A percentile compares a stretch with the other conserved stretches of the same genome.
phyloP scores from a whole-genome alignment of 2,113 vertebrate genomes.

The Sminthopsis crassicaudata region DNA sequence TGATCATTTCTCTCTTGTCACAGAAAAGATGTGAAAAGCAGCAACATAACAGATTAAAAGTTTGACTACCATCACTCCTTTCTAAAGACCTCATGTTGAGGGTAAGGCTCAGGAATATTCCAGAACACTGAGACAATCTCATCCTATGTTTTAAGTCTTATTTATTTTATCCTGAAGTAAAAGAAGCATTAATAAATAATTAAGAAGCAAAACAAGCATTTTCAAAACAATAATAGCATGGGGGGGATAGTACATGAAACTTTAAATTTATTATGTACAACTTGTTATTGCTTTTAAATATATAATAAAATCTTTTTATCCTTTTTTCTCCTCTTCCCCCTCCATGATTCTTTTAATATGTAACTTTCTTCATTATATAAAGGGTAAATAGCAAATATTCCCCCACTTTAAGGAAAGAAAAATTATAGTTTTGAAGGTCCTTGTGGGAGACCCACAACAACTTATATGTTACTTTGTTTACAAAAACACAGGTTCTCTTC shows the following conservation, averaged over 20 bases:
- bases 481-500: background rate
- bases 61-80: background rate
- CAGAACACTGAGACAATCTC: background rate
- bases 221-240: too few relatives aligned
- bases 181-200: too few relatives aligned
- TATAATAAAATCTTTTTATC: too few relatives aligned
- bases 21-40: conserved; percentile 9
- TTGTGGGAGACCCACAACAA: background rate
- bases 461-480: background rate
- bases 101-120: background rate
- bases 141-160: too few relatives aligned
- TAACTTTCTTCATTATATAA: background rate
- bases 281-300: too few relatives aligned
- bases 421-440: background rate
- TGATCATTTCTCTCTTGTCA: conserved; percentile 12
- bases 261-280: too few relatives aligned
- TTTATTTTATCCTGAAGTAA: too few relatives aligned
- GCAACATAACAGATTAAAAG: conserved; percentile 26
- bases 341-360: background rate
- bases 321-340: too few relatives aligned
- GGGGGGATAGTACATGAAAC: too few relatives aligned
- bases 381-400: background rate
- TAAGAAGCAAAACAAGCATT: too few relatives aligned
- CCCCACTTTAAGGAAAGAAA: background rate
- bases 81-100: conserved; percentile 26